Evolutionary conservation across 1,140 invertebrate genomes (phyloP), one percentile per base, ranked within the genome.

Genomic region (Cataglyphis hispanica): DNA sequence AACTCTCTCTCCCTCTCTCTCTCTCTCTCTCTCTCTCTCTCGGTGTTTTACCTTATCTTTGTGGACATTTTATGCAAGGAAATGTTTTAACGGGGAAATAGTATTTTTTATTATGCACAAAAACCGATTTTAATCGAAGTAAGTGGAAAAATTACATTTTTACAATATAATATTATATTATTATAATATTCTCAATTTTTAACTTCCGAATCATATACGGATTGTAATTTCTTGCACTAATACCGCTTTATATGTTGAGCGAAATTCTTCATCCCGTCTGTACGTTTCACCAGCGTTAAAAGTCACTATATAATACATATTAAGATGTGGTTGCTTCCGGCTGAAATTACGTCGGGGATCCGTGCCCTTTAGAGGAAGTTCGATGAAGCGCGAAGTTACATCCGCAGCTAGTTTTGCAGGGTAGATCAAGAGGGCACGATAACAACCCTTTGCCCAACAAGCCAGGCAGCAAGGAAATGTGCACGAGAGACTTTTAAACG

Each of bases 241-340:
- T 56, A 10, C 34, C 22, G 53, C 22, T 70, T 58, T 81, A 67
- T 16, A 37, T 80, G 70, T 83, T 43, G 19, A 58, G 16, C 25
- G 40, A 83, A 75, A 58, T 53, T 83, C 43, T 74, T 43, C 22
- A 13, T 25, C 22, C 11, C 5, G 25, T 19, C 31, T 84, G 72
- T 76, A 60, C 37, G 31, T 77, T 56, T 34, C 58, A 13, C n/a
- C 25, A 53, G n/a, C 27, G 61, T 70, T 58, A 75, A 50, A 88
- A 89, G 81, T 89, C 86, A 67, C 83, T 85, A 85, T 85, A 70
- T 75, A 80, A 85, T 63, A 86, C 58, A 56, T 85, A 89, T 89
- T 88, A 89, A 89, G 70, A 72, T 43, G 72, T 53, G n/a, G 16
- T 87, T 69, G 81, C 53, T 89, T 61, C 31, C 25, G 85, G 22